Conservation (phyloP, 30 jellyfish, hydroid and myxozoan species). For the Hydractinia symbiolongicarpus region DNA sequence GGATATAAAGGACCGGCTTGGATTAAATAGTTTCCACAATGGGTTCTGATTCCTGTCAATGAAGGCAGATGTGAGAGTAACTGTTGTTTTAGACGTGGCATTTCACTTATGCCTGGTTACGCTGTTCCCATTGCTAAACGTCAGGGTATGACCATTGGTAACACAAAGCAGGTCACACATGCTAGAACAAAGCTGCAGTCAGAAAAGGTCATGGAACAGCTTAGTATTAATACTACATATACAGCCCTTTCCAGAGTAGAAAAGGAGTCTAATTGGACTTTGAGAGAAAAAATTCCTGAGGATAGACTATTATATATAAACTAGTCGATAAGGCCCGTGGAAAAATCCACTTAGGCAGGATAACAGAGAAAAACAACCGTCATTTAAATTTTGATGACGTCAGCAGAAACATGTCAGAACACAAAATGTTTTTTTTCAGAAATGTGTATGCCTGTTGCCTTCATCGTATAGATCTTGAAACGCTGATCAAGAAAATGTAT, state of each 20-base stretch:
- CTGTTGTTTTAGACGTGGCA: not conserved
- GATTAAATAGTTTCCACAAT: not conserved
- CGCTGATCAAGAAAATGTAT: too few species aligned
- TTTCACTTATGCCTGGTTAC: not conserved
- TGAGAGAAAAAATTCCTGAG: not conserved
- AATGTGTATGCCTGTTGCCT: too few species aligned
- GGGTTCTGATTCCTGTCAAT: not conserved
- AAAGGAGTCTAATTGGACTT: not conserved
- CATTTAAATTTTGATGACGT: too few species aligned
- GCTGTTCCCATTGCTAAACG: not conserved
- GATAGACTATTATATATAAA: not conserved
- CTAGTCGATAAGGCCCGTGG: too few species aligned
- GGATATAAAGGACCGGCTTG: slow-evolving; percentile 1
- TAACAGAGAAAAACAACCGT: too few species aligned
- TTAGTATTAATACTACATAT: not conserved
- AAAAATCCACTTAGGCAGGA: too few species aligned
- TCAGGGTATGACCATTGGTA: not conserved
- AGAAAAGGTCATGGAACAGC: not conserved
- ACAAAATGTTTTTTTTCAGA: too few species aligned
- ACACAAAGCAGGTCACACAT: not conserved
- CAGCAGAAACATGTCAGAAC: too few species aligned
- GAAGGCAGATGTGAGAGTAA: not conserved
- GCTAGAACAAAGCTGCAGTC: not conserved
- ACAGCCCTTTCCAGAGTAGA: not conserved
- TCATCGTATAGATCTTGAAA: too few species aligned